phyloP scores from a whole-genome alignment of 2,888 invertebrate genomes.

The Agrotis exclamationis region DNA sequence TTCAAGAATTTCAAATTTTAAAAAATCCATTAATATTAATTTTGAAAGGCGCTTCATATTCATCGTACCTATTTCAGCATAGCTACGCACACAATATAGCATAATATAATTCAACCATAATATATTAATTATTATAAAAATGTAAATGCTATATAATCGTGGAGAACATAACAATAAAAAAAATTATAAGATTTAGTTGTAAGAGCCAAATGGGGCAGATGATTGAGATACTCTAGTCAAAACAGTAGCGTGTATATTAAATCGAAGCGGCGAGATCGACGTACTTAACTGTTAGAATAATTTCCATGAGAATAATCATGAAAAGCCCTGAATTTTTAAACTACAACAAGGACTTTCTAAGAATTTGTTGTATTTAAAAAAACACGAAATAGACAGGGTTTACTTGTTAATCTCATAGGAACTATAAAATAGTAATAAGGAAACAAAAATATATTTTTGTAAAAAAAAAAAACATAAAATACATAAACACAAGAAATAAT shows the following conservation, averaged over 20 bases:
- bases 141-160: too few relatives aligned
- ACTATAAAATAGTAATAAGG: conserved; percentile 11
- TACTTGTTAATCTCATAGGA: conserved; percentile 40
- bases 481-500: conserved; percentile 57
- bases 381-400: conserved; percentile 6
- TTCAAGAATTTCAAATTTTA: neutral
- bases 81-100: conserved; percentile 12
- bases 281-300: conserved; percentile 4
- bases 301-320: conserved; percentile 47
- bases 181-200: conserved; percentile 8
- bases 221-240: conserved; percentile 74
- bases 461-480: conserved; percentile 65
- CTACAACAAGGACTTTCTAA: neutral
- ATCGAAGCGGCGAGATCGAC: conserved; percentile 20
- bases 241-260: conserved; percentile 75
- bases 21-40: neutral
- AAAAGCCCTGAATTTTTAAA: conserved; percentile 7
- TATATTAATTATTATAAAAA: too few relatives aligned
- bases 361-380: conserved; percentile 8
- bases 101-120: conserved; percentile 1
- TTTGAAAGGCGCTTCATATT: conserved; percentile 3
- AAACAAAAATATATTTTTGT: conserved; percentile 68
- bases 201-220: conserved; percentile 12
- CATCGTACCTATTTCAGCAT: neutral
- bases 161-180: too few relatives aligned